These are phyloP conservation scores for Mongoloraphidia duomilia DNA, from an alignment of 2,888 invertebrate species.

Conservation along the genomic window DNA sequence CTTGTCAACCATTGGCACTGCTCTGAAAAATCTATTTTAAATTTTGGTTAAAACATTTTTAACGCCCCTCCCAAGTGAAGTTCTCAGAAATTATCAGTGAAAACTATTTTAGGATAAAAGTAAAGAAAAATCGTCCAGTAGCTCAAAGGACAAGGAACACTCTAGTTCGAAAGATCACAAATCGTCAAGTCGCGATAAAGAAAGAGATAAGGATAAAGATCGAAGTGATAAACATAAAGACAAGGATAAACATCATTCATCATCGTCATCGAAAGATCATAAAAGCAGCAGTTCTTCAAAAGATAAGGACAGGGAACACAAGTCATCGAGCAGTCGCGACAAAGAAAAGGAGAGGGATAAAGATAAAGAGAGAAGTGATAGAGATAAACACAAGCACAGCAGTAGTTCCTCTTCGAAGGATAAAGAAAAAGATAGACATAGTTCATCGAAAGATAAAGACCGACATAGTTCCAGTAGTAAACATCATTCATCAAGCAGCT, in stretches of 20 bases:
- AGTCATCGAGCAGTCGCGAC: slow-evolving; percentile 17
- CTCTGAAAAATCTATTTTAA: too few species aligned
- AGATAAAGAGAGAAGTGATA: slow-evolving; percentile 24
- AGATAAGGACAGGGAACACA: slow-evolving; percentile 24
- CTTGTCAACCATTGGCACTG: too few species aligned
- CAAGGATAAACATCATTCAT: slow-evolving; percentile 23
- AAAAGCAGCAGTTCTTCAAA: slow-evolving; percentile 26
- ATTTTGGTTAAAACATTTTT: too few species aligned
- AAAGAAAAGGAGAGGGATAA: slow-evolving; percentile 28
- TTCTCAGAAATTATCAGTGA: too few species aligned
- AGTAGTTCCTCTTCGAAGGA: slow-evolving; percentile 25
- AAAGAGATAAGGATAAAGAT: slow-evolving; percentile 26
- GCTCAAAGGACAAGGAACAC: slow-evolving; percentile 21
- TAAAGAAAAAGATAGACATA: slow-evolving; percentile 24
- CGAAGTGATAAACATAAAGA: slow-evolving; percentile 31
- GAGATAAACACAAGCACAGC: slow-evolving; percentile 29
- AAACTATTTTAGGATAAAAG: too few species aligned
- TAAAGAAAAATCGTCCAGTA: slow-evolving; percentile 3
- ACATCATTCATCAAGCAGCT: slow-evolving; percentile 24
- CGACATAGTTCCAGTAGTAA: slow-evolving; percentile 23
- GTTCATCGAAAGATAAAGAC: slow-evolving; percentile 17
- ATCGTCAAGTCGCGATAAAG: slow-evolving; percentile 32
- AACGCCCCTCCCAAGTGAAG: too few species aligned
- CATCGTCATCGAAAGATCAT: slow-evolving; percentile 24
- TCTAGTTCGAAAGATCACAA: slow-evolving; percentile 29